phyloP scores from a whole-genome alignment of 2,113 vertebrate species.

The Hylia prasina region DNA sequence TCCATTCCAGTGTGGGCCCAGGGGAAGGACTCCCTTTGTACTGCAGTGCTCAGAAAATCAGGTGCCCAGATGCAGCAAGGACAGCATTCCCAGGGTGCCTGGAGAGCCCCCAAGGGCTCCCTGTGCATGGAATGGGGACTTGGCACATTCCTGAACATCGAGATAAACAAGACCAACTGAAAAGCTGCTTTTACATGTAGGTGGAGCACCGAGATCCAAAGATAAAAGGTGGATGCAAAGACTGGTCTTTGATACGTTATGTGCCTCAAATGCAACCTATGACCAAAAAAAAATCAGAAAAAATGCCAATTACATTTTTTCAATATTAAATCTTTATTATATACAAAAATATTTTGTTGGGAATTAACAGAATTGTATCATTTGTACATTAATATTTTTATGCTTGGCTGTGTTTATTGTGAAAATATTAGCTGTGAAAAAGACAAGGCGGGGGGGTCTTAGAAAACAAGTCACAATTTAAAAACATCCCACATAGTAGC shows the following conservation, averaged over 20 bases:
- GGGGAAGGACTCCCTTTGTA: fast-evolving
- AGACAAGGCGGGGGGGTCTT: background rate
- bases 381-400: conserved; percentile 54
- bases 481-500: background rate
- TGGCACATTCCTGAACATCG: fast-evolving
- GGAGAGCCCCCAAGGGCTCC: too few species aligned
- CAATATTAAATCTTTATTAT: conserved; percentile 73
- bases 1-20: background rate
- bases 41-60: background rate
- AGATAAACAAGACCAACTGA: background rate
- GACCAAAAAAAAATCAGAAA: background rate
- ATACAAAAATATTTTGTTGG: conserved; percentile 76
- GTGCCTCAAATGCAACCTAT: background rate
- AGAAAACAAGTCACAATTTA: conserved; percentile 29
- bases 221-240: background rate
- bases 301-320: background rate
- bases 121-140: fast-evolving
- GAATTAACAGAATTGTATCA: conserved; percentile 58
- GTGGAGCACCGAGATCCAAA: background rate
- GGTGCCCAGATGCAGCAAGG: background rate
- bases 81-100: fast-evolving
- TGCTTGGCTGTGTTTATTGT: conserved; percentile 47
- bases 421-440: conserved; percentile 55
- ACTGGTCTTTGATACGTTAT: background rate
- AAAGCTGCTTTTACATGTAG: background rate